These are phyloP conservation scores for Phymastichus coffea DNA, from an alignment of 1,140 invertebrate species.

Conservation along the genomic window DNA sequence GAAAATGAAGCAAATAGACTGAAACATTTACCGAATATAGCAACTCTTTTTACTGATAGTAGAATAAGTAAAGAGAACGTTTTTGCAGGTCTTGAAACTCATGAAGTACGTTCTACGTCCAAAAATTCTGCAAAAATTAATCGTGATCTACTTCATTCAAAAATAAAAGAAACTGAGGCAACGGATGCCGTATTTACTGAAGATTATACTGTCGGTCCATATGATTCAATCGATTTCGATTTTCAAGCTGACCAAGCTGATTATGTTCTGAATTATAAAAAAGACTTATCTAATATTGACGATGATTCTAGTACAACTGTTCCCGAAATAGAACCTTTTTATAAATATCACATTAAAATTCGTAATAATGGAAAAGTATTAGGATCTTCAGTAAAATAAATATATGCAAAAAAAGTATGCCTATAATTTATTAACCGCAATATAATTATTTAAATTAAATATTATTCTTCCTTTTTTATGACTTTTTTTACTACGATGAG, in stretches of 20 bases:
- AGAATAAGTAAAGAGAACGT: slow-evolving; percentile 39
- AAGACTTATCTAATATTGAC: slow-evolving; percentile 41
- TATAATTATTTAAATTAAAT: too few relatives aligned
- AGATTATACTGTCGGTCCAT: slow-evolving; percentile 49
- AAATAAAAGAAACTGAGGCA: slow-evolving; percentile 31
- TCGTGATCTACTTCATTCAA: slow-evolving; percentile 41
- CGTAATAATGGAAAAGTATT: slow-evolving; percentile 56
- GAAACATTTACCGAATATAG: slow-evolving; percentile 47
- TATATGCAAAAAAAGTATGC: too few relatives aligned
- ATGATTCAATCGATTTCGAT: slow-evolving; percentile 42
- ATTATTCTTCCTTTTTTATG: too few relatives aligned
- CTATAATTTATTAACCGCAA: too few relatives aligned
- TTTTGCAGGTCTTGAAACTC: slow-evolving; percentile 49
- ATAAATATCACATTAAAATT: slow-evolving; percentile 55
- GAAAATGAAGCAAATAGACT: too few relatives aligned
- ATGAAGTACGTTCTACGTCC: slow-evolving; percentile 40
- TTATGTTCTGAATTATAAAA: slow-evolving; percentile 25
- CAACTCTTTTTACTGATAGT: slow-evolving; percentile 46
- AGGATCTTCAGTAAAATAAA: slow-evolving; percentile 56
- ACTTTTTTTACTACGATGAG: too few relatives aligned
- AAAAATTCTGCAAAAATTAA: slow-evolving; percentile 29
- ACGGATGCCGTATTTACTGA: slow-evolving; percentile 39
- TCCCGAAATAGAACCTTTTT: slow-evolving; percentile 50
- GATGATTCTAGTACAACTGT: slow-evolving; percentile 53
- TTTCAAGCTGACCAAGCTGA: slow-evolving; percentile 49